Percentiles rank a stretch among this genome's conserved stretches.
Conservation (phyloP, 2,797 vertebrate genomes). For the Mallotus villosus region DNA sequence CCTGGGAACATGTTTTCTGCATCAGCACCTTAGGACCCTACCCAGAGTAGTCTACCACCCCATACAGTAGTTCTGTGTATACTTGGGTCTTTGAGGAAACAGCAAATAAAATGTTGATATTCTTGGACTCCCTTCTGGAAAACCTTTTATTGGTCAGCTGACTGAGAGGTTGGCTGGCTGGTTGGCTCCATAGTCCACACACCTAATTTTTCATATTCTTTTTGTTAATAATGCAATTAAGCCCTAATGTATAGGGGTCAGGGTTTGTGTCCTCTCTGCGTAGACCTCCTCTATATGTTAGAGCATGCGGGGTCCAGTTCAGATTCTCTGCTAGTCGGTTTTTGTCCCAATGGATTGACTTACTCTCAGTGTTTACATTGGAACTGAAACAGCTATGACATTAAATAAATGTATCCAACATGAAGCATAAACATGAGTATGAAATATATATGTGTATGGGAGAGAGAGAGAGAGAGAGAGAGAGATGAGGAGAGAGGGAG, state of each 20-base stretch:
- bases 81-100: constrained; percentile 54
- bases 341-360: background rate
- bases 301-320: background rate
- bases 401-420: constrained; percentile 61
- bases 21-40: constrained; percentile 27
- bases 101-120: constrained; percentile 72
- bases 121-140: constrained; percentile 73
- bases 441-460: background rate
- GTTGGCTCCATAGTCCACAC: background rate
- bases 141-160: constrained; percentile 55
- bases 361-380: constrained; percentile 48
- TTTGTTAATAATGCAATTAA: background rate
- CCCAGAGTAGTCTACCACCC: constrained; percentile 32
- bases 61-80: constrained; percentile 26
- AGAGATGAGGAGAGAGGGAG: background rate
- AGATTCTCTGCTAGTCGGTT: background rate
- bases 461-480: background rate
- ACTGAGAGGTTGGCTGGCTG: background rate
- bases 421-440: constrained; percentile 47
- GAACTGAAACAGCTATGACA: constrained; percentile 53
- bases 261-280: background rate
- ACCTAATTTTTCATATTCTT: background rate
- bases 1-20: constrained; percentile 21
- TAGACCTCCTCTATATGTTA: background rate
- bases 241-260: background rate